Evolutionary conservation across 2,113 vertebrate genomes (phyloP).

Genomic region (Hyla sarda): DNA sequence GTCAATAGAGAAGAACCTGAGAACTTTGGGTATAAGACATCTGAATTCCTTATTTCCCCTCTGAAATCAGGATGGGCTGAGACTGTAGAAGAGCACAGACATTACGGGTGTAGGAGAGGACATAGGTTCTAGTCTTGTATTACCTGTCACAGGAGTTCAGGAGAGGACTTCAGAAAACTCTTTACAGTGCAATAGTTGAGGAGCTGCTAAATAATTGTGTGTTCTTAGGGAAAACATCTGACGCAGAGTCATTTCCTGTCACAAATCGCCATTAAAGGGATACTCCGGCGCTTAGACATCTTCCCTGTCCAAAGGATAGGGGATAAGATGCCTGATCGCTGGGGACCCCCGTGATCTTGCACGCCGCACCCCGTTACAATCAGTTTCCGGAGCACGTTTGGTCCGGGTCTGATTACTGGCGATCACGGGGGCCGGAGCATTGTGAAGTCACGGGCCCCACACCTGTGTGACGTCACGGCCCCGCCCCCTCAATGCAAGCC

Average conservation of each 20-base stretch:
- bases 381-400: too few relatives aligned
- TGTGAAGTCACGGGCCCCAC: too few relatives aligned
- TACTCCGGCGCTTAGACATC: too few relatives aligned
- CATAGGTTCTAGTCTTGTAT: constrained; percentile 17
- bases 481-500: too few relatives aligned
- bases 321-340: too few relatives aligned
- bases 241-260: background rate
- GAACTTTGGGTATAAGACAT: background rate
- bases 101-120: background rate
- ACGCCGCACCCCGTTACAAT: too few relatives aligned
- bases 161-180: background rate
- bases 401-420: too few relatives aligned
- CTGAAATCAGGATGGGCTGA: background rate
- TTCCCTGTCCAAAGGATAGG: too few relatives aligned
- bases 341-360: too few relatives aligned
- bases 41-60: background rate
- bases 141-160: background rate
- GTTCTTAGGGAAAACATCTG: background rate
- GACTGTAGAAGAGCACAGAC: background rate
- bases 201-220: background rate
- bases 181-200: background rate
- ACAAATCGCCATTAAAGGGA: background rate
- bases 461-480: too few relatives aligned
- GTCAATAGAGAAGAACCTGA: background rate
- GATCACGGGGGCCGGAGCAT: too few relatives aligned